Base-by-base conservation (phyloP, 2,888 invertebrate genomes). In the Noctua janthe region DNA sequence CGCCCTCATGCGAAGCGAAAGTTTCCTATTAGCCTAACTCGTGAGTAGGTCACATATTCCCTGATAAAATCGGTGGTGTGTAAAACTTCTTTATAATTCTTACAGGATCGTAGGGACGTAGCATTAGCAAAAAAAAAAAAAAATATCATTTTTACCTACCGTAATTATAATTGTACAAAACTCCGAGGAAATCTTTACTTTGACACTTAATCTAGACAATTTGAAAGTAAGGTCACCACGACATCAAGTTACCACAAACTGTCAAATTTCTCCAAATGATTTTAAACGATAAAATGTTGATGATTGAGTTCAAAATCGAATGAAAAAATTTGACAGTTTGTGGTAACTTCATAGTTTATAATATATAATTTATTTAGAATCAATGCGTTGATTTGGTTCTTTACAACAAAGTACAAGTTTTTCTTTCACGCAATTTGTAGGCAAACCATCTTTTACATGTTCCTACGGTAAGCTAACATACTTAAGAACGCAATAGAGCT, bases 401-500 rank as follows among this genome's bases (percentile, higher is more conserved):
- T 59, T 13, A n/a, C 1, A n/a, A 13, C n/a, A n/a, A 13, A 11
- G 59, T 13, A n/a, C 4, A 62, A 29, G 17, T 29, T 62, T n/a
- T 29, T 29, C 6, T 0, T 29, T 29, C 15, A 62, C 15, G 29
- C 29, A 29, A 29, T 62, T 2, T 17, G 15, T 62, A 29, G 29
- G 29, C 1, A 2, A 67, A 15, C 77, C n/a, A 49, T 39, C 4
- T 62, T n/a, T 76, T 59, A 73, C 1, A 59, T 49, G 4, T 23
- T 15, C 39, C 6, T 2, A n/a, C 15, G 47, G 17, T 5, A 56
- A 47, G 35, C 4, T 17, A 79, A n/a, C 15, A 78, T n/a, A 47
- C 64, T 78, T 47, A 56, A 67, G 54, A 54, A 66, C 10, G 47
- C 20, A 35, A 47, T 66, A 47, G 15, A 78, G 20, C n/a, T 47